Evolutionary conservation across 2,797 vertebrate species (phyloP).

Genomic region (Prionace glauca): DNA sequence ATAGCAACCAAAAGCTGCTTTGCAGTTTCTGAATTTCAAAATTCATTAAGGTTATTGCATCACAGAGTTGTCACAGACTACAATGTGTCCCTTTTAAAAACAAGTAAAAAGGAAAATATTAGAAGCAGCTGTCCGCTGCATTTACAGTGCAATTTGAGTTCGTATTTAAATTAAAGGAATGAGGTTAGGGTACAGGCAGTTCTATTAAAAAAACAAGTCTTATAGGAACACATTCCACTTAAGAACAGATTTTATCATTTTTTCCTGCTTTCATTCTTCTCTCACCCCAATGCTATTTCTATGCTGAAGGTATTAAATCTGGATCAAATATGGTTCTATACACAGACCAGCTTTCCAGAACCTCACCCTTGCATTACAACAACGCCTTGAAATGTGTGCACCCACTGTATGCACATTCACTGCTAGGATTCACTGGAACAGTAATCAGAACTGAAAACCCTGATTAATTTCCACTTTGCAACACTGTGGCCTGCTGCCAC

Average conservation of each 20-base stretch:
- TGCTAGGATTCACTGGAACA: neutral
- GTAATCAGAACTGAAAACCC: too few species aligned
- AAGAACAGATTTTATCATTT: neutral
- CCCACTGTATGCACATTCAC: neutral
- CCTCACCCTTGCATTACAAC: neutral
- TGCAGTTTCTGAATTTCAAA: conserved; percentile 15
- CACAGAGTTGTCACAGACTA: neutral
- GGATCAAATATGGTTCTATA: neutral
- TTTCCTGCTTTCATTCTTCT: conserved; percentile 5
- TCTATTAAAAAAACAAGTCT: conserved; percentile 3
- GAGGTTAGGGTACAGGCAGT: conserved; percentile 30
- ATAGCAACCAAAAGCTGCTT: neutral
- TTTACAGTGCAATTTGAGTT: neutral
- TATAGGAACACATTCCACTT: conserved; percentile 4
- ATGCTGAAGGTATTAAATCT: neutral
- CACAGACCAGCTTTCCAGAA: neutral
- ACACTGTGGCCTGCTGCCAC: neutral
- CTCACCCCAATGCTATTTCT: neutral
- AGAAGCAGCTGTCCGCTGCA: conserved; percentile 20
- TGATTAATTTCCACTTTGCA: neutral
- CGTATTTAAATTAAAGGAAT: conserved; percentile 4
- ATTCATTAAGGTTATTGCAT: neutral
- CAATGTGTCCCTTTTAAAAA: conserved; percentile 29
- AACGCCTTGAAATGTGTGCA: neutral
- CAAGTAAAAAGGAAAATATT: conserved; percentile 23